Percentiles rank a stretch among this genome's conserved stretches.
These are phyloP conservation scores for Drosophila ercepeae DNA, from an alignment of 1,140 invertebrate species.

Conservation along the genomic window DNA sequence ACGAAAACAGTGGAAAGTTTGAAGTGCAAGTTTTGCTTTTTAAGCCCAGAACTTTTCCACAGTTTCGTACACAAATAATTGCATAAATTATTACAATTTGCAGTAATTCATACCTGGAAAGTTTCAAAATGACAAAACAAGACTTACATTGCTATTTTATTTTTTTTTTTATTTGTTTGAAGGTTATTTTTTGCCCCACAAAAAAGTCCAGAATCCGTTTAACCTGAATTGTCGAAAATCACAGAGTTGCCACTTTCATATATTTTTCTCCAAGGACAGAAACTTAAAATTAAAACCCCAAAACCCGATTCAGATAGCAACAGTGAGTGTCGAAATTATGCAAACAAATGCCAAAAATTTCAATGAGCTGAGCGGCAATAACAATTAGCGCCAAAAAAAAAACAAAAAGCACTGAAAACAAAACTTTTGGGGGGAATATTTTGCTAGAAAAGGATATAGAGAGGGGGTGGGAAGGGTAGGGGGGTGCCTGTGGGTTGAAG, in stretches of 20 bases:
- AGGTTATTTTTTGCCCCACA: no score
- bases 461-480: no score
- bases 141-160: neutral
- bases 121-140: slow-evolving; percentile 29
- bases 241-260: neutral
- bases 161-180: neutral
- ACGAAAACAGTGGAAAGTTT: slow-evolving; percentile 27
- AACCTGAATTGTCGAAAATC: neutral
- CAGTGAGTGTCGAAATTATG: slow-evolving; percentile 1
- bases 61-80: slow-evolving; percentile 42
- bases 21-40: slow-evolving; percentile 40
- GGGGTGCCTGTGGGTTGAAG: no score
- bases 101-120: slow-evolving; percentile 44
- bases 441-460: no score
- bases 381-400: neutral
- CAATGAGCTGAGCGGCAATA: neutral
- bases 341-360: neutral
- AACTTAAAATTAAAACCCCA: neutral
- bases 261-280: neutral
- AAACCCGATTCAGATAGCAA: slow-evolving; percentile 2
- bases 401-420: neutral
- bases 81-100: slow-evolving; percentile 47
- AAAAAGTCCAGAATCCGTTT: no score
- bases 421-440: neutral
- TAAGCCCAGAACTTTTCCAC: slow-evolving; percentile 30